Evolutionary conservation across 2,797 vertebrate species (phyloP).

Genomic region (Spinibarbus caldwelli): DNA sequence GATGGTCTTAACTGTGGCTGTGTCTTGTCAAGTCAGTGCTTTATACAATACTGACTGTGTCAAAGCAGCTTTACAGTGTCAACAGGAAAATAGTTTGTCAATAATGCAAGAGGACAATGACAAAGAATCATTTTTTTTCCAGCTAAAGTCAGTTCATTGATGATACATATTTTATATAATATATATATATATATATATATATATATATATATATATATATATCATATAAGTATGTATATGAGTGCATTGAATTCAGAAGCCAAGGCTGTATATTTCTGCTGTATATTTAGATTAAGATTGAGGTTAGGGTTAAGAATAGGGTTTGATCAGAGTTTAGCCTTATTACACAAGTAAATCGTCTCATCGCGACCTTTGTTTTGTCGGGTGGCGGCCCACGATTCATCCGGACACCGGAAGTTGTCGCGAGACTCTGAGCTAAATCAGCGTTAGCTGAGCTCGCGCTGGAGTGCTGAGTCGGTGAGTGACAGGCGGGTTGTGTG

Average conservation of each 20-base stretch:
- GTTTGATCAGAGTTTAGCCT: no score
- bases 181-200: no score
- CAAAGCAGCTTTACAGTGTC: background rate
- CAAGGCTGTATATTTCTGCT: background rate
- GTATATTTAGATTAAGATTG: background rate
- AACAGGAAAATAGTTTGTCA: no score
- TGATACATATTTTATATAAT: no score
- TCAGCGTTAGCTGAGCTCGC: background rate
- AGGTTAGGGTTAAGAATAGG: background rate
- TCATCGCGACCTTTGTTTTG: conserved; percentile 16
- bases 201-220: no score
- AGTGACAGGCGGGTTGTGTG: conserved; percentile 35
- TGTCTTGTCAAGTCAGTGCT: no score
- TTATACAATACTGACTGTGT: background rate
- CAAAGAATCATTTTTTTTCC: no score
- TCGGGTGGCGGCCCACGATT: conserved; percentile 22
- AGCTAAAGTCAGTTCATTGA: no score
- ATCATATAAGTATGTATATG: no score
- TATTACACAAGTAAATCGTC: background rate
- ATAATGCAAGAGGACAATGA: no score
- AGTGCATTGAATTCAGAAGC: background rate
- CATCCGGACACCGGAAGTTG: conserved; percentile 42
- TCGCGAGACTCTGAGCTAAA: conserved; percentile 17
- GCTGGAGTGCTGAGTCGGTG: conserved; percentile 19
- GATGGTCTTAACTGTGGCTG: no score